A percentile compares a stretch with the other conserved stretches of the same genome.
These are phyloP conservation scores for Drosophila equinoxialis DNA, from an alignment of 1,140 invertebrate genomes.

Conservation along the genomic window DNA sequence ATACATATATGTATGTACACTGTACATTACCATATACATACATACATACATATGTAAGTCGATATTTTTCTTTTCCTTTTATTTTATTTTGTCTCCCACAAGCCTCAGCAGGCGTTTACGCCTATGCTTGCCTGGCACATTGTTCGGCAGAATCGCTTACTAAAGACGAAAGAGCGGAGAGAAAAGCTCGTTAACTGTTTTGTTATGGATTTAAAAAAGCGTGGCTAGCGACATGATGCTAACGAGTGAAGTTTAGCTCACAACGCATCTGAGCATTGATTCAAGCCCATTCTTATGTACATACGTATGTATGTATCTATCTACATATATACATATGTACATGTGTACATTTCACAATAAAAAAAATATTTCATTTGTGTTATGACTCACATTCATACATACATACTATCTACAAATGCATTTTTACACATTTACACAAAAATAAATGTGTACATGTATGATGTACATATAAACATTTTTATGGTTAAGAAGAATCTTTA, in stretches of 20 bases:
- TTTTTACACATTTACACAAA: background rate
- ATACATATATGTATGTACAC: too few relatives aligned
- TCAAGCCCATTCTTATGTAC: background rate
- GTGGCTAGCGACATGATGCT: slow-evolving; percentile 35
- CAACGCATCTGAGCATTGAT: slow-evolving; percentile 14
- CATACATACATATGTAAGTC: background rate
- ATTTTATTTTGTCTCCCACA: background rate
- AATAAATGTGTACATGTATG: background rate
- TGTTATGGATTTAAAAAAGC: slow-evolving; percentile 44
- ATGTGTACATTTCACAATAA: background rate
- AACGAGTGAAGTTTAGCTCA: slow-evolving; percentile 40
- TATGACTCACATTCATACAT: background rate
- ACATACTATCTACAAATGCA: background rate
- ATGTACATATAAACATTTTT: background rate
- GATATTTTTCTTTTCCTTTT: background rate
- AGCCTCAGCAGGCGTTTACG: background rate
- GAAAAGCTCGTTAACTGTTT: slow-evolving; percentile 61
- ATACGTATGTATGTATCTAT: slow-evolving; percentile 11
- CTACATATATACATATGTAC: background rate
- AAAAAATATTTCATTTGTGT: background rate
- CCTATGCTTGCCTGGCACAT: slow-evolving; percentile 23
- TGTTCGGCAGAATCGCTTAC: slow-evolving; percentile 36
- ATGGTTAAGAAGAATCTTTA: background rate
- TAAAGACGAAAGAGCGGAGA: slow-evolving; percentile 24
- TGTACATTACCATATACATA: too few relatives aligned